Conservation (phyloP, 1,140 invertebrate genomes). For the Drosophila athabasca region DNA sequence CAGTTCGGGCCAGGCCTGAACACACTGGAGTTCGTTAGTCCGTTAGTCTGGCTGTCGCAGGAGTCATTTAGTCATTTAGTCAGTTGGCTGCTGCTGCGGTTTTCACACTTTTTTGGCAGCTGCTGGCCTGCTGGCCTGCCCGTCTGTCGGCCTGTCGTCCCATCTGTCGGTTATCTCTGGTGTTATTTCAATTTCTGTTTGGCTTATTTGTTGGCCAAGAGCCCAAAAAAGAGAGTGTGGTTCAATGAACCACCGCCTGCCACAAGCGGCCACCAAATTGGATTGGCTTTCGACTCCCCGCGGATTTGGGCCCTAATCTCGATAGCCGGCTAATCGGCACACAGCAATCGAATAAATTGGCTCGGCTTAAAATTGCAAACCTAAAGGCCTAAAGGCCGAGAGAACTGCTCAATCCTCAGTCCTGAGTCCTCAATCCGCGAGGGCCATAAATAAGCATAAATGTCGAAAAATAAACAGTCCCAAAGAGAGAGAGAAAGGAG, state of each 20-base stretch:
- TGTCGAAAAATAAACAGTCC: slow-evolving; percentile 48
- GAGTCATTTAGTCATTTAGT: slow-evolving; percentile 61
- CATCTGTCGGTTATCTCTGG: slow-evolving; percentile 48
- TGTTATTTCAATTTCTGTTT: slow-evolving; percentile 78
- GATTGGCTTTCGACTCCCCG: slow-evolving; percentile 47
- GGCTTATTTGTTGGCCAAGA: slow-evolving; percentile 57
- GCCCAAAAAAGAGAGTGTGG: slow-evolving; percentile 23
- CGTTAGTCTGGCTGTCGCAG: slow-evolving; percentile 24
- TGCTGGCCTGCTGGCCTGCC: slow-evolving; percentile 4
- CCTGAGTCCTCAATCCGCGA: slow-evolving; percentile 27
- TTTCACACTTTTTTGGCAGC: slow-evolving; percentile 72
- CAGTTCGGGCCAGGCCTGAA: slow-evolving; percentile 25
- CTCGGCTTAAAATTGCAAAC: slow-evolving; percentile 64
- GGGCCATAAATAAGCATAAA: slow-evolving; percentile 77
- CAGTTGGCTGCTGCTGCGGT: slow-evolving; percentile 55
- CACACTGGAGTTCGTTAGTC: slow-evolving; percentile 15
- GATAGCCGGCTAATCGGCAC: slow-evolving; percentile 76
- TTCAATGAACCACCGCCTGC: slow-evolving; percentile 48
- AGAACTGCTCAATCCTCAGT: slow-evolving; percentile 8
- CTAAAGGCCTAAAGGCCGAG: slow-evolving; percentile 6
- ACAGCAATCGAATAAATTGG: slow-evolving; percentile 73
- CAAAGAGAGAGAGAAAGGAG: too few relatives aligned
- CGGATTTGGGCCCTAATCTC: slow-evolving; percentile 63
- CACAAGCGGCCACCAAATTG: slow-evolving; percentile 49
- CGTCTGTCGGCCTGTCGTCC: too few relatives aligned